phyloP scores from a whole-genome alignment of 2,113 vertebrate genomes.

The Triplophysa dalaica region DNA sequence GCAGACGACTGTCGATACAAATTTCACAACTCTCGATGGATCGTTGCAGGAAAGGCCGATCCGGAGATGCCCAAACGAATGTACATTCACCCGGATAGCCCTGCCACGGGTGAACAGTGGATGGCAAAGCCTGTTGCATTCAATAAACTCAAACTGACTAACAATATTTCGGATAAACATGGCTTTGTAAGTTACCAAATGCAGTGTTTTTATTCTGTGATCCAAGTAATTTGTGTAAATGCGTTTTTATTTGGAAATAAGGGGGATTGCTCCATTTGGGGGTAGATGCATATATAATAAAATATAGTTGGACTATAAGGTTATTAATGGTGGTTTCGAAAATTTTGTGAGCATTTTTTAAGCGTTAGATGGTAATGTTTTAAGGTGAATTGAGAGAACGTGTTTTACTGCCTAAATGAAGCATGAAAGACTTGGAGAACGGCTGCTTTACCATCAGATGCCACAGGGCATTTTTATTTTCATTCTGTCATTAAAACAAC shows the following conservation, averaged over 20 bases:
- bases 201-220: background rate
- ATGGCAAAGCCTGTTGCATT: constrained; percentile 97
- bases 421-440: constrained; percentile 32
- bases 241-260: background rate
- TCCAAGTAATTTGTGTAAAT: background rate
- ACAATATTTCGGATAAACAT: constrained; percentile 96
- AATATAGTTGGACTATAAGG: background rate
- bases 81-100: constrained; percentile 98
- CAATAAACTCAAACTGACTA: constrained; percentile 97
- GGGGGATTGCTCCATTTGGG: background rate
- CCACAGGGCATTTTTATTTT: background rate
- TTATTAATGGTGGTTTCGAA: background rate
- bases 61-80: constrained; percentile 98
- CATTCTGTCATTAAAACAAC: no score
- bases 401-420: constrained; percentile 46
- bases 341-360: constrained; percentile 31
- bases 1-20: constrained; percentile 95
- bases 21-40: constrained; percentile 94
- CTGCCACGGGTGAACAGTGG: constrained; percentile 94
- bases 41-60: constrained; percentile 93
- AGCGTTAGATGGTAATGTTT: constrained; percentile 26
- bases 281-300: no score
- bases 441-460: constrained; percentile 49
- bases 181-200: constrained; percentile 88
- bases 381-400: constrained; percentile 5